Evolutionary conservation across 2,113 vertebrate species (phyloP).

Genomic region (Phalacrocorax carbo): DNA sequence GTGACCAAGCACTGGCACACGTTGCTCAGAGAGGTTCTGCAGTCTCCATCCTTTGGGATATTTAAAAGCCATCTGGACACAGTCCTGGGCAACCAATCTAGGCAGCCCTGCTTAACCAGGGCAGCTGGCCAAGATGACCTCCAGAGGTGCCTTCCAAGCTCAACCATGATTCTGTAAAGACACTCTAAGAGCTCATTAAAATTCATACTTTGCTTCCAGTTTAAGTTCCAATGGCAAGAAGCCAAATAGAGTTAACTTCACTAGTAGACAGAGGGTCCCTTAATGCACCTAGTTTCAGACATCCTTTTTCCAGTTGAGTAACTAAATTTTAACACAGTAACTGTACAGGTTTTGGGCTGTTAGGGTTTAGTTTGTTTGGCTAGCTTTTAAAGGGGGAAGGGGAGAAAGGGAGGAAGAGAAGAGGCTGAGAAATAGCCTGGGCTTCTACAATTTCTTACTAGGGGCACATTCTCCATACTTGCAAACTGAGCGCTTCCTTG

Average conservation of each 20-base stretch:
- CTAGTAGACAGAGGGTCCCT: not conserved
- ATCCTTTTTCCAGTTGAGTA: not conserved
- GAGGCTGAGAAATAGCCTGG: not conserved
- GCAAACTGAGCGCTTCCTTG: not conserved
- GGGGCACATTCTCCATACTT: not conserved
- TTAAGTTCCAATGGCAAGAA: not conserved
- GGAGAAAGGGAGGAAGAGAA: not conserved
- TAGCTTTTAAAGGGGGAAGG: not conserved
- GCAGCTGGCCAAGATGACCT: not conserved
- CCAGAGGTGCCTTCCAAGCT: not conserved
- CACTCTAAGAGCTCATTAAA: not conserved
- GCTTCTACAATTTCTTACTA: not conserved
- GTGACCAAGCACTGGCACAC: not conserved
- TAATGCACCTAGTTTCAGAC: not conserved
- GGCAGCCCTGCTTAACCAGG: not conserved
- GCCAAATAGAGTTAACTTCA: not conserved
- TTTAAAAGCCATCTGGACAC: not conserved
- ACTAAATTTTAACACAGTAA: not conserved
- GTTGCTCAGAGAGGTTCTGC: not conserved
- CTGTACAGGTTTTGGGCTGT: not conserved
- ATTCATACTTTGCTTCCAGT: not conserved
- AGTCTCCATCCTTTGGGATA: not conserved
- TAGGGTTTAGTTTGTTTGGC: not conserved
- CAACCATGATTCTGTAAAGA: not conserved
- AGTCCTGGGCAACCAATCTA: not conserved